Conservation (phyloP, 2,113 vertebrate genomes). For the Alethe castanea region DNA sequence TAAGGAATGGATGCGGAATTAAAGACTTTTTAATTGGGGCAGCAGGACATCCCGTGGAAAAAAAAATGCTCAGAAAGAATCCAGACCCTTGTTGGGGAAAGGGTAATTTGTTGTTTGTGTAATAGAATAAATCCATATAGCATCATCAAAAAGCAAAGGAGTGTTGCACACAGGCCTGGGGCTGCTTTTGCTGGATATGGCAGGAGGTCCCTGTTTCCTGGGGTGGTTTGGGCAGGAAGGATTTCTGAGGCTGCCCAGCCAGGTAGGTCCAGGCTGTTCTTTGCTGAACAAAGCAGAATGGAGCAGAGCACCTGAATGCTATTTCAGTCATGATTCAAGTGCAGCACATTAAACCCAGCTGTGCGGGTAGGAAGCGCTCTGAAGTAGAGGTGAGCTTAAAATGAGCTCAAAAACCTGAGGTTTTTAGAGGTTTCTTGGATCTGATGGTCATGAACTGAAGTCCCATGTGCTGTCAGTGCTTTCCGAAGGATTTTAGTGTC, state of each 20-base stretch:
- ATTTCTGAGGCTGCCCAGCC: background rate
- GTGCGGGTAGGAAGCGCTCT: accelerated
- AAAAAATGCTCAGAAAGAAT: background rate
- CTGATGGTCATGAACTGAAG: background rate
- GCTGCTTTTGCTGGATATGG: background rate
- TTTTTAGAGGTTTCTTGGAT: background rate
- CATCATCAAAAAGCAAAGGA: background rate
- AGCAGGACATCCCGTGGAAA: background rate
- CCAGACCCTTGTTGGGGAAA: background rate
- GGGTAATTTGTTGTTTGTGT: background rate
- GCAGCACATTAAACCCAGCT: background rate
- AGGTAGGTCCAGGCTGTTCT: background rate
- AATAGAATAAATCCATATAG: background rate
- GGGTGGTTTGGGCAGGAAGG: background rate
- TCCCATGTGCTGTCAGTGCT: accelerated
- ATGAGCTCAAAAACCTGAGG: background rate
- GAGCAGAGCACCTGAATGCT: background rate
- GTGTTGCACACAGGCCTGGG: accelerated
- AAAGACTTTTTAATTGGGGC: constrained; percentile 34
- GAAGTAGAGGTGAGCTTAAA: background rate
- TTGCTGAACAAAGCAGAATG: background rate
- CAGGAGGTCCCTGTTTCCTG: accelerated
- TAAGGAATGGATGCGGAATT: background rate
- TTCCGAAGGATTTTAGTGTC: background rate
- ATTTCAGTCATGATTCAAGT: background rate